Base-by-base conservation (phyloP, 2,888 invertebrate species). In the Phlogophora meticulosa region DNA sequence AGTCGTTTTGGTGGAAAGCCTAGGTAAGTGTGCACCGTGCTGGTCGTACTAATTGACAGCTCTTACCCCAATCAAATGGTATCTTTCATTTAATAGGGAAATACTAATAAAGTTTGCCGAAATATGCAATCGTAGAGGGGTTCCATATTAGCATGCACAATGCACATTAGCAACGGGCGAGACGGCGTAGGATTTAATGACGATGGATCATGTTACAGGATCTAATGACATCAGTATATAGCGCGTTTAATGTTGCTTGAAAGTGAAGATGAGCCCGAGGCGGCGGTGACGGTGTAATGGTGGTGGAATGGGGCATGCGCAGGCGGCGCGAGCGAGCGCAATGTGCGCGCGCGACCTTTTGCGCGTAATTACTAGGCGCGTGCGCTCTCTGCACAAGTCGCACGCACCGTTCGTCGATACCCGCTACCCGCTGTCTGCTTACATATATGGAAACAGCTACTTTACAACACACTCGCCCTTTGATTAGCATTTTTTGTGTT, bases 321-420 rank as follows among this genome's bases (percentile, higher is more conserved):
- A 74, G 80, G 76, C 84, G 83, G 85, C 82, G 85, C 85, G 81
- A 49, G 72, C 52, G 49, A 76, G 60, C 82, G 94, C 94, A 95
- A 95, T 95, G 95, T 95, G 95, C 91, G 90, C 92, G 86, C 88
- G 93, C 94, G 95, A 95, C 95, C 95, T 95, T 94, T 93, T 89
- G 81, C 89, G 86, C 84, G 90, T 92, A 94, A 94, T 94, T 94
- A 91, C 90, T 86, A 88, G 90, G 90, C 94, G 92, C 93, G 94
- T 93, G 94, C 92, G 91, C 84, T 85, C 87, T 78, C 74, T 65
- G 74, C 63, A 68, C 79, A 53, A 80, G 75, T 79, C 83, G 78
- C 77, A 80, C 88, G 86, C 89, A 83, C 72, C 67, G 82, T 83
- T 73, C 76, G 75, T 75, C 59, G 64, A 76, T 72, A 76, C 58